Evolutionary conservation across 2,797 vertebrate species (phyloP).

Genomic region (Protonibea diacanthus): DNA sequence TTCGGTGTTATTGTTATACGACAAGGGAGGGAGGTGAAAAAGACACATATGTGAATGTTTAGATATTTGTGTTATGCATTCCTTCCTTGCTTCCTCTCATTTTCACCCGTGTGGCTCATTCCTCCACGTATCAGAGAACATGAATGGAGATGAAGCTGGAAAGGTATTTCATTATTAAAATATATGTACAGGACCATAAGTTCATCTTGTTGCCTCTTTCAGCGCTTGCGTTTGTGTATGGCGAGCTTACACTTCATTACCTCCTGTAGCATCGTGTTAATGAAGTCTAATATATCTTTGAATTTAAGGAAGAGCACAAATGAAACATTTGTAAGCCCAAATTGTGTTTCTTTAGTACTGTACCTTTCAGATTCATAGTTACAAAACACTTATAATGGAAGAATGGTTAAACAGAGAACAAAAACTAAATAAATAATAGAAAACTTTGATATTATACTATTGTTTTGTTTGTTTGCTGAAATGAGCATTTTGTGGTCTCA

Average conservation of each 20-base stretch:
- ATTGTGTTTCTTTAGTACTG: neutral
- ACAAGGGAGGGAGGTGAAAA: conserved; percentile 7
- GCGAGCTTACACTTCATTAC: neutral
- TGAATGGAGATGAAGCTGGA: conserved; percentile 3
- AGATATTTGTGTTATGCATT: conserved; percentile 4
- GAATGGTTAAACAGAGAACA: neutral
- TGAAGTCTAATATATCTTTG: neutral
- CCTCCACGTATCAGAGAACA: conserved; percentile 10
- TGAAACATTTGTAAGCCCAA: neutral
- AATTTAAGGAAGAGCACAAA: neutral
- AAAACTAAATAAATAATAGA: neutral
- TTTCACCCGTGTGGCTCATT: conserved; percentile 31
- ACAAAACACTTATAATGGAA: neutral
- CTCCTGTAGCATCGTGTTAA: neutral
- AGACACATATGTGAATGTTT: conserved; percentile 25
- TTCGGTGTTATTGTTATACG: conserved; percentile 12
- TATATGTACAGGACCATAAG: neutral
- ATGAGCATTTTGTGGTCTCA: neutral
- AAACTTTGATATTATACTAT: neutral
- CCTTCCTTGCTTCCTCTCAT: conserved; percentile 17
- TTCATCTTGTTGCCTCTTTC: conserved; percentile 12
- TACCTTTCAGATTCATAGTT: neutral
- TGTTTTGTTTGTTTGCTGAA: neutral
- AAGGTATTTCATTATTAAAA: conserved; percentile 21
- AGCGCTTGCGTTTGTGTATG: neutral